A percentile compares a stretch with the other conserved stretches of the same genome.
phyloP scores from a whole-genome alignment of 2,113 vertebrate genomes.

The Embiotoca jacksoni region DNA sequence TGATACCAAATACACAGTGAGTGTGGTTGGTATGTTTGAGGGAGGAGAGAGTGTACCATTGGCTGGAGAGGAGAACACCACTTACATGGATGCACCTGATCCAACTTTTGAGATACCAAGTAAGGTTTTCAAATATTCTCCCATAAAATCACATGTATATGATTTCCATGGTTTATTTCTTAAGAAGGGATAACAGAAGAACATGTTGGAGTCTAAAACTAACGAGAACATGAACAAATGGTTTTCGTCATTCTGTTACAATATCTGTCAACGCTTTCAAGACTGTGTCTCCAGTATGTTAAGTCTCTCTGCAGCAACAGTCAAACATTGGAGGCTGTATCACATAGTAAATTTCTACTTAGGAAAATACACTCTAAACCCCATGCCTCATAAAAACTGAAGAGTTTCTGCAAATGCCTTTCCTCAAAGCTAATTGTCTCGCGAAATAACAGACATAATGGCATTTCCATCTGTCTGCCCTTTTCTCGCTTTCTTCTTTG shows the following conservation, averaged over 20 bases:
- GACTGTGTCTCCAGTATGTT: conserved; percentile 30
- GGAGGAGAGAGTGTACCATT: conserved; percentile 95
- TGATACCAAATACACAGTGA: conserved; percentile 95
- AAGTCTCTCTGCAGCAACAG: conserved; percentile 30
- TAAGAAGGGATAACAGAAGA: not conserved
- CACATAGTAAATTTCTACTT: conserved; percentile 47
- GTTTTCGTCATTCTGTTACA: conserved; percentile 3
- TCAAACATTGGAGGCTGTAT: conserved; percentile 46
- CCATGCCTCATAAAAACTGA: conserved; percentile 58
- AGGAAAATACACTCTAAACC: conserved; percentile 47
- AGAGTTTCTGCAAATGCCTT: conserved; percentile 65
- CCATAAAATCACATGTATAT: not conserved
- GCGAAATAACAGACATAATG: conserved; percentile 65
- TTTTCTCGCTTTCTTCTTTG: conserved; percentile 48
- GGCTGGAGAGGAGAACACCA: conserved; percentile 97
- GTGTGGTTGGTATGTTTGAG: conserved; percentile 96
- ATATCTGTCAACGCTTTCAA: conserved; percentile 25
- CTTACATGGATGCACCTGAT: conserved; percentile 89
- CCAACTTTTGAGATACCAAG: conserved; percentile 66
- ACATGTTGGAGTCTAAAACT: not conserved
- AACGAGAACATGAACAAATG: not conserved
- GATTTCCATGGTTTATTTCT: not conserved
- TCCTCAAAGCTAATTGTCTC: conserved; percentile 65
- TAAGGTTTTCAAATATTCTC: conserved; percentile 54
- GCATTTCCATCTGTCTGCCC: conserved; percentile 64